Evolutionary conservation across 2,113 vertebrate species (phyloP).

Genomic region (Ophiodon elongatus): DNA sequence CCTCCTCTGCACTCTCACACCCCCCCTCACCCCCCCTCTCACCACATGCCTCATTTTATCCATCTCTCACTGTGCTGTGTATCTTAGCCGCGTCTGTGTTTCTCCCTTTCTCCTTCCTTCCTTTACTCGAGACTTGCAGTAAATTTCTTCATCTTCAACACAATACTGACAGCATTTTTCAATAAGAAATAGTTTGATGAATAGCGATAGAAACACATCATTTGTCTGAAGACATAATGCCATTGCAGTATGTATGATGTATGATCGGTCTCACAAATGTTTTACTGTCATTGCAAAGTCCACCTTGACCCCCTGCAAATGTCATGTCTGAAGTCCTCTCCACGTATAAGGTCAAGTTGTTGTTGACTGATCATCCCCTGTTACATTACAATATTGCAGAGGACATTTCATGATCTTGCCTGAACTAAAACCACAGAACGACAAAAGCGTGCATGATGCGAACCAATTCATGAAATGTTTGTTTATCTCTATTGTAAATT

Average conservation of each 20-base stretch:
- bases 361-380: slow-evolving; percentile 11
- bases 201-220: slow-evolving; percentile 7
- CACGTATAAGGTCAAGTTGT: slow-evolving; percentile 15
- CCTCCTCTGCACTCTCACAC: slow-evolving; percentile 37
- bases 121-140: neutral
- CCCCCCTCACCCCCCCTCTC: slow-evolving; percentile 20
- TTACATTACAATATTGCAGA: slow-evolving; percentile 1
- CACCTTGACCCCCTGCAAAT: slow-evolving; percentile 39
- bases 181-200: slow-evolving; percentile 12
- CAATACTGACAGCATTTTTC: neutral
- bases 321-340: slow-evolving; percentile 27
- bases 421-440: neutral
- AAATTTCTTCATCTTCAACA: neutral
- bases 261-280: slow-evolving; percentile 25
- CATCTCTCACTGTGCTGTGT: slow-evolving; percentile 29
- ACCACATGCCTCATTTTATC: slow-evolving; percentile 43
- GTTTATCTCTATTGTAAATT: too few species aligned
- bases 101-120: neutral
- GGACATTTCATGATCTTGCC: neutral
- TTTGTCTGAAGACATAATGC: slow-evolving; percentile 27
- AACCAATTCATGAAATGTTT: neutral
- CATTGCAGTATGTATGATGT: neutral
- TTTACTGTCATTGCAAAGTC: slow-evolving; percentile 36
- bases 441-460: neutral
- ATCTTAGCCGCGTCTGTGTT: neutral